Conservation (phyloP, 2,888 invertebrate species). For the Phragmatobia fuliginosa region DNA sequence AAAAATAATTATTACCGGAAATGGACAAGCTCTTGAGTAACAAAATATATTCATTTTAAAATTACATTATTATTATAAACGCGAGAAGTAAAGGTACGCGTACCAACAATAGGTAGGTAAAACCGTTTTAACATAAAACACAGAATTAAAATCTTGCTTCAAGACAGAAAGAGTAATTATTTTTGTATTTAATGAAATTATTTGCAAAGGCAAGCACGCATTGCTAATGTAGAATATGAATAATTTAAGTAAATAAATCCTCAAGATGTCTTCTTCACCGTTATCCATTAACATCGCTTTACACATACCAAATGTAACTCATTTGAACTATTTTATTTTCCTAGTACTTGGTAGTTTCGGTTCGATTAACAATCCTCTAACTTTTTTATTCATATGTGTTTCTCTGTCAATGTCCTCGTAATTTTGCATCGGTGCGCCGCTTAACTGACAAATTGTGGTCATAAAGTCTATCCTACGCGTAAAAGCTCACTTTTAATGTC, state of each 20-base stretch:
- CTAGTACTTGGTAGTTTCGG: constrained; percentile 71
- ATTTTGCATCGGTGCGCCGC: constrained; percentile 50
- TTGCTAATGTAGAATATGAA: constrained; percentile 74
- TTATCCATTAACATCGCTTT: constrained; percentile 64
- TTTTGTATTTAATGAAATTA: constrained; percentile 56
- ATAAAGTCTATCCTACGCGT: constrained; percentile 53
- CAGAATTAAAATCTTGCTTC: constrained; percentile 6
- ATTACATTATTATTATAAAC: not conserved
- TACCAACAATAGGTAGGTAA: not conserved
- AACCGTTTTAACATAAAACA: constrained; percentile 1
- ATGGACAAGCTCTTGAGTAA: not conserved
- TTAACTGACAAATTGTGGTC: constrained; percentile 36
- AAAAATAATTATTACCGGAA: not conserved
- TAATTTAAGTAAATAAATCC: constrained; percentile 83
- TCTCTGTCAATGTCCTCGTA: constrained; percentile 51
- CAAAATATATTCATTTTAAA: not conserved
- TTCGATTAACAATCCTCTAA: constrained; percentile 59
- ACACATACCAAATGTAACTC: constrained; percentile 69
- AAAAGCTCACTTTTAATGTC: constrained; percentile 62
- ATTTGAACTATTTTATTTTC: constrained; percentile 78
- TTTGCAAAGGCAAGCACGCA: constrained; percentile 66
- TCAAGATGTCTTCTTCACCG: constrained; percentile 75
- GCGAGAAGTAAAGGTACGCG: not conserved
- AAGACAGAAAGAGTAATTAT: constrained; percentile 27
- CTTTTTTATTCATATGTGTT: constrained; percentile 4